These are phyloP conservation scores for Sorex araneus DNA, from an alignment of 2,113 vertebrate species.

Conservation along the genomic window DNA sequence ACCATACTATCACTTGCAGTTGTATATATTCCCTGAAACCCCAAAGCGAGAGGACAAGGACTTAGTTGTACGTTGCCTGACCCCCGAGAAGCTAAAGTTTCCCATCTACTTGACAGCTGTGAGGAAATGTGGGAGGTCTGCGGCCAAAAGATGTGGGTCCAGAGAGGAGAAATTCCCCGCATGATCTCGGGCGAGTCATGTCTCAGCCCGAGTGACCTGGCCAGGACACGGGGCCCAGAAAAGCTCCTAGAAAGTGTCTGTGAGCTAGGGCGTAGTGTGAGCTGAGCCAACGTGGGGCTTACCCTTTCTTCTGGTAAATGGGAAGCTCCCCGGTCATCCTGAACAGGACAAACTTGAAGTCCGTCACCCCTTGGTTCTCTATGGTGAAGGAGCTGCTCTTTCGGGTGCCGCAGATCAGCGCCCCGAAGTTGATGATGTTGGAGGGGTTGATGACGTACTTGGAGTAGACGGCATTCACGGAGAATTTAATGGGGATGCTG, in stretches of 20 bases:
- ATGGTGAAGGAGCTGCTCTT: constrained; percentile 89
- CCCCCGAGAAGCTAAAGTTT: background rate
- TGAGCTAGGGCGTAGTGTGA: background rate
- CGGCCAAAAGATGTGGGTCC: background rate
- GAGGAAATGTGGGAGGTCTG: constrained; percentile 12
- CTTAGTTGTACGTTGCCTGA: background rate
- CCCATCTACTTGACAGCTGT: background rate
- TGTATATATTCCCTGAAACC: background rate
- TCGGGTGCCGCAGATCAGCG: constrained; percentile 87
- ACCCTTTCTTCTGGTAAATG: constrained; percentile 86
- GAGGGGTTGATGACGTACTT: constrained; percentile 92
- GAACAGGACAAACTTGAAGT: constrained; percentile 89
- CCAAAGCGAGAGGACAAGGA: background rate
- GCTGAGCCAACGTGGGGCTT: constrained; percentile 59
- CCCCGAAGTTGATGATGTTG: constrained; percentile 91
- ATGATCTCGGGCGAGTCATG: background rate
- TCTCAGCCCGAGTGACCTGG: background rate
- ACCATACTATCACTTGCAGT: background rate
- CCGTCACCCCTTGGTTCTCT: constrained; percentile 92
- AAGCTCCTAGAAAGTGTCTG: background rate
- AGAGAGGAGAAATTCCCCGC: background rate
- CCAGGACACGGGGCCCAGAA: too few species aligned
- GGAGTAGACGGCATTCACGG: constrained; percentile 89
- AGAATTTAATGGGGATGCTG: constrained; percentile 90
- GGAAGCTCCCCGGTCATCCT: constrained; percentile 74